These are phyloP conservation scores for Propithecus deckenii DNA, from an alignment of 2,797 vertebrate genomes.

Conservation along the genomic window DNA sequence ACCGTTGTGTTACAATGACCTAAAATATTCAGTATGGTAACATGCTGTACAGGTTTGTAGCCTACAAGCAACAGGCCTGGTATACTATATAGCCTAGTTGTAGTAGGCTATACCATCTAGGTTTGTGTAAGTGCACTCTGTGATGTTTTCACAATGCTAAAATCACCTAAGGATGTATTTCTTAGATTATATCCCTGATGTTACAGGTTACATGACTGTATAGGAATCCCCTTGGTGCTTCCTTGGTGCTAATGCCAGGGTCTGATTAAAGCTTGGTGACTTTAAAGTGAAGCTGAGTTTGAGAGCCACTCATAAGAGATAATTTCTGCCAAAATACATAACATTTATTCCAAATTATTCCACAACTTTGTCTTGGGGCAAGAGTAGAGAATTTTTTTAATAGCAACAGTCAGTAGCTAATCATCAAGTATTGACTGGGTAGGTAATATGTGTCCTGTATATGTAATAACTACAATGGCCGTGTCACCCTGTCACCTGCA, in stretches of 20 bases:
- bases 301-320: background rate
- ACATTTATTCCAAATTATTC: background rate
- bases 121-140: background rate
- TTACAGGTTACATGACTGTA: background rate
- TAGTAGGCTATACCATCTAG: background rate
- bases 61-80: background rate
- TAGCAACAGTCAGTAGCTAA: background rate
- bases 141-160: background rate
- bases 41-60: background rate
- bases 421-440: background rate
- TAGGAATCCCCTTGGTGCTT: background rate
- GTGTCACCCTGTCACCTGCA: background rate
- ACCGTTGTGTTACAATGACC: background rate
- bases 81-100: background rate
- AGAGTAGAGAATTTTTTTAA: background rate
- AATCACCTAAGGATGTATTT: background rate
- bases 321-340: background rate
- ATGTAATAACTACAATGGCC: background rate
- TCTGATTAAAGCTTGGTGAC: background rate
- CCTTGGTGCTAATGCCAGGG: background rate
- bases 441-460: background rate
- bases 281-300: background rate
- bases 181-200: no score
- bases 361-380: background rate
- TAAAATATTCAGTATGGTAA: background rate